Evolutionary conservation across 2,888 invertebrate genomes (phyloP), one percentile per base, ranked within the genome.

Genomic region (Periphyllus acericola): DNA sequence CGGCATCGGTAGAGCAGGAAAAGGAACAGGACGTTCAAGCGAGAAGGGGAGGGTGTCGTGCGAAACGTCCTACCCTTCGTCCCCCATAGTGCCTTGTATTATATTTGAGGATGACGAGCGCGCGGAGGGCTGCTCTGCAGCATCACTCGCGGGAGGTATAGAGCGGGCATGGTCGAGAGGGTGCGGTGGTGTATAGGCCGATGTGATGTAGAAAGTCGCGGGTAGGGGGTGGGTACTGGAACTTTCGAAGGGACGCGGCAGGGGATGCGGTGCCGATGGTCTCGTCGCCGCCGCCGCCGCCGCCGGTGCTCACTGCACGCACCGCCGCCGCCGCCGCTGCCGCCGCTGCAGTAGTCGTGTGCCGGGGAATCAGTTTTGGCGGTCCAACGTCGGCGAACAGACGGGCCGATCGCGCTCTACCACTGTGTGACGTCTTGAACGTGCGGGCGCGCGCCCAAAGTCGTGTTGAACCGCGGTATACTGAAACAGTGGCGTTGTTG

Each of bases 291-390:
- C 11, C 34, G 32, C 17, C 71, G 72, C 19, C 21, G 83, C 60
- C 60, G 75, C 40, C 40, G 84, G 84, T 84, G 84, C 84, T 84
- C 84, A 25, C 25, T 84, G 46, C 55, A 17, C 82, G 83, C 83
- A 36, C 34, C 68, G 74, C 19, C 52, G 55, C n/a, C 34, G 25
- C 17, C 52, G 52, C 52, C 14, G 52, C 17, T 11, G 46, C 11
- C 46, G 60, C 25, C 19, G 60, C 25, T 5, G 55, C 5, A 1
- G 55, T 55, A 60, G 25, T 60, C 60, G 86, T 87, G 81, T 80
- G 80, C 80, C 79, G 75, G 52, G 29, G 72, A 80, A 80, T 87
- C 86, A 87, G 86, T 87, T 87, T 84, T 60, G 86, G 86, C 80
- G 86, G 86, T 40, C 29, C 79, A 29, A 74, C 80, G 86, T 79